Percentiles rank a stretch among this genome's conserved stretches.
Conservation (phyloP, 2,797 vertebrate genomes). For the Podarcis lilfordi region DNA sequence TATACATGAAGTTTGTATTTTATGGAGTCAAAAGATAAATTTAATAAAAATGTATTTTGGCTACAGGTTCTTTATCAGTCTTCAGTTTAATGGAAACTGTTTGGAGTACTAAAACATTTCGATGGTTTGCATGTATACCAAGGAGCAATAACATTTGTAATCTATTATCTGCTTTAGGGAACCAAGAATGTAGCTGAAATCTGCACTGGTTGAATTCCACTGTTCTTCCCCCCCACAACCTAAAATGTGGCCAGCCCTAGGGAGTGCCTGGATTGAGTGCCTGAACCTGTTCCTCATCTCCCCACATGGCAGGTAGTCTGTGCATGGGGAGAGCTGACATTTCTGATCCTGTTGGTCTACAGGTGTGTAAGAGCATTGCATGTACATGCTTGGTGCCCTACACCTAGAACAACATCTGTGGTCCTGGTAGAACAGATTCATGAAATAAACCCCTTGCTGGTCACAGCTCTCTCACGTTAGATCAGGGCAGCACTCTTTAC, state of each 20-base stretch:
- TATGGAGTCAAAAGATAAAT: constrained; percentile 57
- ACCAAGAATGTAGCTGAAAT: background rate
- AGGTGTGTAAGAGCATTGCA: background rate
- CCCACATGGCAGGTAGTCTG: too few relatives aligned
- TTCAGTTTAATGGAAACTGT: constrained; percentile 1
- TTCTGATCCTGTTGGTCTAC: background rate
- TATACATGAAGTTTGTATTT: constrained; percentile 63
- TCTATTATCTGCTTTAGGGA: background rate
- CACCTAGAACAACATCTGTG: background rate
- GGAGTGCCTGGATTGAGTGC: background rate
- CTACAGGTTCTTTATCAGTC: constrained; percentile 1
- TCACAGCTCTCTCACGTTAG: background rate
- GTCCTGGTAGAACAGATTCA: background rate
- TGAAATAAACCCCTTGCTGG: background rate
- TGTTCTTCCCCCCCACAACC: too few relatives aligned
- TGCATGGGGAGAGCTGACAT: background rate
- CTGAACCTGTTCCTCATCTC: background rate
- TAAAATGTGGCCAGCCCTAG: background rate
- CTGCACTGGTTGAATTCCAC: background rate
- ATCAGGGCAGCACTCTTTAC: background rate
- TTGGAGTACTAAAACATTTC: background rate
- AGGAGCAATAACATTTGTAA: background rate
- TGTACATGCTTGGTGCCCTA: too few relatives aligned
- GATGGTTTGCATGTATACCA: background rate
- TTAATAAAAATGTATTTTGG: constrained; percentile 60